Evolutionary conservation across 2,113 vertebrate species (phyloP), one percentile per base, ranked within the genome.

Genomic region (Gambusia holbrooki): DNA sequence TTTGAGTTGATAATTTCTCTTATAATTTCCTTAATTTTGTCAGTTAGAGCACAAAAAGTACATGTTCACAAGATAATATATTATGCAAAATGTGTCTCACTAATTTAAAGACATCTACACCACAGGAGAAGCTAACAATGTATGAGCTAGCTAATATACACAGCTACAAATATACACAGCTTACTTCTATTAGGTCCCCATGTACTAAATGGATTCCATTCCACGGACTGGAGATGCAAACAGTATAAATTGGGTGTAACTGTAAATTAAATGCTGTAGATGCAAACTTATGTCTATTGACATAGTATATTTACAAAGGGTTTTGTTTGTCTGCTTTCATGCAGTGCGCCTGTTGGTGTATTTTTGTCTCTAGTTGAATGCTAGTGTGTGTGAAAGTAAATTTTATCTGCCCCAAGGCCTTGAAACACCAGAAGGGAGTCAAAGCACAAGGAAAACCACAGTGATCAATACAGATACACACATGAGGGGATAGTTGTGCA

Each of bases 391-490:
- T 77, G 40, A 79, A 79, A 62, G 29, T 66, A 81, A 87, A 86
- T 69, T 80, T 73, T 32, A 60, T 28, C 17, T 37, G 80, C 73
- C 89, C 61, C 62, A 37, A 66, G 82, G 69, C 82, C 80, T 76
- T 74, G 19, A 79, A 75, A 81, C 72, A 58, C 78, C 72, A 76
- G 27, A 82, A 72, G 71, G 54, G 63, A 48, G 83, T 62, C 62
- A 45, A 82, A 87, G 79, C 54, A 14, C 77, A 74, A 87, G 81
- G 79, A 73, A 82, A 51, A 71, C 58, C 33, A 28, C 30, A 15
- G 33, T 13, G 28, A 92, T 93, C 87, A 71, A 89, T 87, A 79
- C 62, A 67, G 73, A 35, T 66, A 80, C 62, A 71, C 69, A 84
- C 67, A 61, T 66, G 51, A 77, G 74, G 73, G 51, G 69, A 30